Evolutionary conservation across 2,888 invertebrate genomes (phyloP).

Genomic region (Macropis europaea): DNA sequence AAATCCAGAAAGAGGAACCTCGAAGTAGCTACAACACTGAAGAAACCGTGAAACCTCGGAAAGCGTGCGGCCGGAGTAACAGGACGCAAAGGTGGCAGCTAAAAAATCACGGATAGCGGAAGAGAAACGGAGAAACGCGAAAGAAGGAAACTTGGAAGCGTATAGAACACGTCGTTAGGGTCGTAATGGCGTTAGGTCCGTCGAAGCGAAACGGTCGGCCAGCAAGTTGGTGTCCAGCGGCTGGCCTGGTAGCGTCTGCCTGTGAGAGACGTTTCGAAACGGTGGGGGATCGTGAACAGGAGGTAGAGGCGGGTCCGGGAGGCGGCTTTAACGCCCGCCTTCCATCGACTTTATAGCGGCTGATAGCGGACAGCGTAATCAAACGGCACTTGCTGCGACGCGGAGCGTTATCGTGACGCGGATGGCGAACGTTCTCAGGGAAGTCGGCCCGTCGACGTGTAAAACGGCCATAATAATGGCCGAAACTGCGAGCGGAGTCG

Average conservation of each 20-base stretch:
- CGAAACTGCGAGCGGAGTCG: conserved; percentile 33
- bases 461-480: conserved; percentile 43
- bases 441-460: conserved; percentile 24
- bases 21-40: too few species aligned
- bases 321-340: conserved; percentile 79
- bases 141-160: too few species aligned
- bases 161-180: too few species aligned
- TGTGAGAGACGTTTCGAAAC: conserved; percentile 53
- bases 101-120: conserved; percentile 1
- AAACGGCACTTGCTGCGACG: conserved; percentile 70
- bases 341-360: conserved; percentile 74
- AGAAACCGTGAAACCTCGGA: too few species aligned
- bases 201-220: conserved; percentile 38
- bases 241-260: conserved; percentile 61
- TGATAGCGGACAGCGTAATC: conserved; percentile 75
- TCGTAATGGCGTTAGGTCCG: conserved; percentile 43
- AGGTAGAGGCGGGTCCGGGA: conserved; percentile 78
- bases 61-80: too few species aligned
- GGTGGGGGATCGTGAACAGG: conserved; percentile 64
- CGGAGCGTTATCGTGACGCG: conserved; percentile 55
- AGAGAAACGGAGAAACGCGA: not conserved
- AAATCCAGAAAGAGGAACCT: too few species aligned
- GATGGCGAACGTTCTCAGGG: not conserved
- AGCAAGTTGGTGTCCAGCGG: conserved; percentile 58
- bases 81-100: too few species aligned